phyloP scores from a whole-genome alignment of 2,797 vertebrate species.

The Emys orbicularis region DNA sequence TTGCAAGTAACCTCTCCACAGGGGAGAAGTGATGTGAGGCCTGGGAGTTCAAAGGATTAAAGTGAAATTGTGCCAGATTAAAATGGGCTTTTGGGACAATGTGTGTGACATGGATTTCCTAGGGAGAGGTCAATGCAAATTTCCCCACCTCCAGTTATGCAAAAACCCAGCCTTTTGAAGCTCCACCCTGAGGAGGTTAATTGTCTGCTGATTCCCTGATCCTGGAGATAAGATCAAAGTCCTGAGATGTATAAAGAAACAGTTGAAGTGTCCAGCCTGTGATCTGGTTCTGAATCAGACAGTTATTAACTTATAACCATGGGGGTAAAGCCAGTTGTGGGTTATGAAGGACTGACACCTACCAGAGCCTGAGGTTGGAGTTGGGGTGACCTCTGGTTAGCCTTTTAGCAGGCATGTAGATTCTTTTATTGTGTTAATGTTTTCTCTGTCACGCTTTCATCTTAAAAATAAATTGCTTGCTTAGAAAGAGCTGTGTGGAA shows the following conservation, averaged over 20 bases:
- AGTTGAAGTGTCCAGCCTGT: too few relatives aligned
- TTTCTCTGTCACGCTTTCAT: neutral
- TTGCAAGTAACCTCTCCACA: neutral
- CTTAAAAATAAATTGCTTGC: neutral
- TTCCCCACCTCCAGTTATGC: neutral
- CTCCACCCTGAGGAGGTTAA: neutral
- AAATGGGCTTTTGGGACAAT: neutral
- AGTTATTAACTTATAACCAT: too few relatives aligned
- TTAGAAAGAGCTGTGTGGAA: neutral
- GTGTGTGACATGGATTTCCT: neutral
- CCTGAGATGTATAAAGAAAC: neutral
- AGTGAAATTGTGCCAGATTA: neutral
- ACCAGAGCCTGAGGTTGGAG: too few relatives aligned
- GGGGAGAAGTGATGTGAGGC: neutral
- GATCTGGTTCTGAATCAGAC: too few relatives aligned
- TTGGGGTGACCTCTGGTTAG: too few relatives aligned
- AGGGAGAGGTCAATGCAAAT: neutral
- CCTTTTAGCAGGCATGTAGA: too few relatives aligned
- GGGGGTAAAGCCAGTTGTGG: too few relatives aligned
- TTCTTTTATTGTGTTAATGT: neutral
- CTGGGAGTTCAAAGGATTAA: neutral
- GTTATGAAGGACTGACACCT: too few relatives aligned
- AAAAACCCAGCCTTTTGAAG: neutral
- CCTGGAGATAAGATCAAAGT: neutral
- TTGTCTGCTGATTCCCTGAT: neutral